phyloP scores from a whole-genome alignment of 2,113 vertebrate species.

The Ammospiza caudacuta region DNA sequence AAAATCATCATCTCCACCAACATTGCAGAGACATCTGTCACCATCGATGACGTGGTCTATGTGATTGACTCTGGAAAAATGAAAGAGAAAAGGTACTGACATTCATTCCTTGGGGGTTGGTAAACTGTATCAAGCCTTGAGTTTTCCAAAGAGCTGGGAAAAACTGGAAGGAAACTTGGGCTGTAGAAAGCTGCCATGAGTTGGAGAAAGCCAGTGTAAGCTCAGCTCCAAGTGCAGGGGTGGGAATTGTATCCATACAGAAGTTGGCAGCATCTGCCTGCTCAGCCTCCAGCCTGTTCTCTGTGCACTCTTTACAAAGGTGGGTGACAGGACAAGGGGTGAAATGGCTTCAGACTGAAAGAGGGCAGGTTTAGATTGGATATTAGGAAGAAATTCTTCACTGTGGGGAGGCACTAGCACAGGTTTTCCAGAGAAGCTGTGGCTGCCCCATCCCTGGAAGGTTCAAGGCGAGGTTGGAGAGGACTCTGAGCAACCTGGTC shows the following conservation, averaged over 20 bases:
- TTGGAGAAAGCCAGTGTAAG: not conserved
- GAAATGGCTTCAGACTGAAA: not conserved
- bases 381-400: not conserved
- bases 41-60: conserved; percentile 95
- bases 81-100: conserved; percentile 93
- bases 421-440: not conserved
- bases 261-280: not conserved
- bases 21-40: conserved; percentile 96
- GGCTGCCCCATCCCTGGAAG: not conserved
- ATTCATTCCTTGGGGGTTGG: not conserved
- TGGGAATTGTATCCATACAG: not conserved
- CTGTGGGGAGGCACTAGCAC: not conserved
- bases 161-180: not conserved
- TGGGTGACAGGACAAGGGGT: not conserved
- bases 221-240: not conserved
- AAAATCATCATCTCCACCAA: conserved; percentile 99
- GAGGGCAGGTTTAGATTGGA: not conserved
- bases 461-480: not conserved
- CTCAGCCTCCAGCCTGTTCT: not conserved
- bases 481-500: not conserved
- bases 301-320: not conserved
- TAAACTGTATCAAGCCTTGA: not conserved
- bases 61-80: conserved; percentile 97
- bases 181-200: not conserved
- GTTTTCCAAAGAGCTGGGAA: not conserved